Base-by-base conservation (phyloP, 1,140 invertebrate species). In the Euura lappo region DNA sequence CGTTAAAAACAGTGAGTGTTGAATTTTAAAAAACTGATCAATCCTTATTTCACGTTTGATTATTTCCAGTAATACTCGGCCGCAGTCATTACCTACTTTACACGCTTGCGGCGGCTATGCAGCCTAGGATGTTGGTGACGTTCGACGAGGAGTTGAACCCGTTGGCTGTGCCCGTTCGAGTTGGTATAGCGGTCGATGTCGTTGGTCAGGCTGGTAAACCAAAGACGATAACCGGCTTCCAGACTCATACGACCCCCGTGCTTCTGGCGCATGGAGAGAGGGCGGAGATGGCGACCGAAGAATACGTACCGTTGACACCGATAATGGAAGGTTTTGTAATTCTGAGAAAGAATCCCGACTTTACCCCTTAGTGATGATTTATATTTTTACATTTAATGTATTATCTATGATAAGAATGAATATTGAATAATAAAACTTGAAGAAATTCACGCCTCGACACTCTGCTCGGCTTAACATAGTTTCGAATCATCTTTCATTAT, bases 301-400 rank as follows among this genome's bases (percentile, higher is more conserved):
- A 99, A 89, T 99, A 98, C 86, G 89, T 96, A 79, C 92, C 98
- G 0, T 89, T 99, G 2, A 98, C 98, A 1, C 97, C 98, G 0
- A 95, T 99, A 68, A 96, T 99, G 93, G 99, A 99, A 91, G 98
- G 99, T 67, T 99, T 99, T 88, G 98, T 99, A 69, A 99, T 99
- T 85, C 90, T 99, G 71, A 93, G 95, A 85, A 99, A 99, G 88
- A 99, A 99, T 88, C 93, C 93, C 11, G 91, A 94, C 74, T 90
- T 89, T 76, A 82, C 85, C 79, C 86, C 88, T 68, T 89, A 86
- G 73, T 73, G 13, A 60, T n/a, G 13, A 11, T 60, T 60, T 60
- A 11, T 11, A 60, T 6, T 60, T 60, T 60, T 6, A 60, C 51
- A 11, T 11, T 60, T 60, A 60, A 60, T 60, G 51, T 60, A 60